Percentiles rank a stretch among this genome's conserved stretches.
phyloP scores from a whole-genome alignment of 53 echinoderm and acorn worm species.

The Echinometra lucunter region DNA sequence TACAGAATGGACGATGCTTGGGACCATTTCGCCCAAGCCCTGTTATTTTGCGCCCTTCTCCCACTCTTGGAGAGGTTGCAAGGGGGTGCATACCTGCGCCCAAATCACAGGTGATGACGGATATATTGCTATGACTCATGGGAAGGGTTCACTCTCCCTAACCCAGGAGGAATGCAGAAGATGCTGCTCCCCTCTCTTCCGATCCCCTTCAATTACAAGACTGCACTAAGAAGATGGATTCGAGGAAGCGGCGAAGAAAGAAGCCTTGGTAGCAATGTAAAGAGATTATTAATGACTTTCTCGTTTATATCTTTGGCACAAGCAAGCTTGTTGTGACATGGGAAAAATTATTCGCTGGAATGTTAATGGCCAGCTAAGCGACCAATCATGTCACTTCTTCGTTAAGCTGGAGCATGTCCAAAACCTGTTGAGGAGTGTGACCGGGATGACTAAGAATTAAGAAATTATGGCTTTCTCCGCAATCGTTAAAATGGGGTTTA shows the following conservation, averaged over 20 bases:
- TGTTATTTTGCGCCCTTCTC: conserved; percentile 43
- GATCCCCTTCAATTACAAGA: conserved; percentile 6
- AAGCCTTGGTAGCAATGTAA: conserved; percentile 1
- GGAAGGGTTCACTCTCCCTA: conserved; percentile 66
- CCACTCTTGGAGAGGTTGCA: conserved; percentile 64
- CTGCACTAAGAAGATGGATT: background rate
- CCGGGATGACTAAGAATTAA: conserved; percentile 46
- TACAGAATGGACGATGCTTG: conserved; percentile 18
- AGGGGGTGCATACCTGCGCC: conserved; percentile 67
- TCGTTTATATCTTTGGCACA: conserved; percentile 65
- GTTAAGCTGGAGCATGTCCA: conserved; percentile 12
- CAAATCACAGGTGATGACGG: conserved; percentile 74
- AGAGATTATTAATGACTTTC: conserved; percentile 67
- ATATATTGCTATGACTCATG: conserved; percentile 74
- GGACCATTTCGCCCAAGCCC: conserved; percentile 41
- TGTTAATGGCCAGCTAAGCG: conserved; percentile 52
- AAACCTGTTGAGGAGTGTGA: conserved; percentile 54
- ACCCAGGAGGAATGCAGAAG: conserved; percentile 68
- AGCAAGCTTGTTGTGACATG: conserved; percentile 61
- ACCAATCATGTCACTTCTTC: conserved; percentile 45
- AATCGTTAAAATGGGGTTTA: conserved; percentile 53
- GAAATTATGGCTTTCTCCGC: conserved; percentile 30
- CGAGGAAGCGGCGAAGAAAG: conserved; percentile 47
- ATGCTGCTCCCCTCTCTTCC: conserved; percentile 51
- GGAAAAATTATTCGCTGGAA: conserved; percentile 66